These are phyloP conservation scores for Peromyscus californicus DNA, from an alignment of 2,113 vertebrate species.

Conservation along the genomic window DNA sequence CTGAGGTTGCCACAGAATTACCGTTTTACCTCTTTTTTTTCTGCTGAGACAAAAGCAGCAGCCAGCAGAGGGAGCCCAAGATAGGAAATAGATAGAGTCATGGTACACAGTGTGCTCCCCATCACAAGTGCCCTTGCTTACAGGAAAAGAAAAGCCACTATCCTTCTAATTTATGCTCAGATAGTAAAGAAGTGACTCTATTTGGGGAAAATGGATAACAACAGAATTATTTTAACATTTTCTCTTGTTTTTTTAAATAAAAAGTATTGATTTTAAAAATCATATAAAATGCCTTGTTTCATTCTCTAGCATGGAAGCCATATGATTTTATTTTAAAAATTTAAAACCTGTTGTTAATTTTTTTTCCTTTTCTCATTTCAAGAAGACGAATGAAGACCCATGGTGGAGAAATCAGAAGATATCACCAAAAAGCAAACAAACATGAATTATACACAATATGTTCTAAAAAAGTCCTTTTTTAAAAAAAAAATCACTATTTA, in stretches of 20 bases:
- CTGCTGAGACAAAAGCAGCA: background rate
- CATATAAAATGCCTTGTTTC: background rate
- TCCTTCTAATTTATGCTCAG: background rate
- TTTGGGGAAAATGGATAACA: background rate
- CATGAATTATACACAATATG: background rate
- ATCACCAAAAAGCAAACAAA: background rate
- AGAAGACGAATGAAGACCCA: background rate
- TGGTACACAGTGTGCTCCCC: too few relatives aligned
- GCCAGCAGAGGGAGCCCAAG: conserved; percentile 68
- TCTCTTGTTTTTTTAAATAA: background rate
- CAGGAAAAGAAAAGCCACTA: background rate
- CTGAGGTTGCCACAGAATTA: background rate
- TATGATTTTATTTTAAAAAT: conserved; percentile 18
- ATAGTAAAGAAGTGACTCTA: background rate
- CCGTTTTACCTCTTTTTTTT: background rate
- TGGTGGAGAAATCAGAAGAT: background rate
- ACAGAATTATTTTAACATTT: background rate
- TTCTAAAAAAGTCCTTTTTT: background rate
- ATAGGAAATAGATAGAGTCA: conserved; percentile 45
- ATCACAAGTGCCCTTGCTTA: accelerated
- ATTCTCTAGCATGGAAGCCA: conserved; percentile 5
- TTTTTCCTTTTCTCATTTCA: conserved; percentile 28
- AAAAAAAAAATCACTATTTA: background rate
- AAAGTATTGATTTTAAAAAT: conserved; percentile 23
- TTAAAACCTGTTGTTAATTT: background rate